Evolutionary conservation across 1,140 invertebrate species (phyloP), one percentile per base, ranked within the genome.

Genomic region (Drosophila carrolli): DNA sequence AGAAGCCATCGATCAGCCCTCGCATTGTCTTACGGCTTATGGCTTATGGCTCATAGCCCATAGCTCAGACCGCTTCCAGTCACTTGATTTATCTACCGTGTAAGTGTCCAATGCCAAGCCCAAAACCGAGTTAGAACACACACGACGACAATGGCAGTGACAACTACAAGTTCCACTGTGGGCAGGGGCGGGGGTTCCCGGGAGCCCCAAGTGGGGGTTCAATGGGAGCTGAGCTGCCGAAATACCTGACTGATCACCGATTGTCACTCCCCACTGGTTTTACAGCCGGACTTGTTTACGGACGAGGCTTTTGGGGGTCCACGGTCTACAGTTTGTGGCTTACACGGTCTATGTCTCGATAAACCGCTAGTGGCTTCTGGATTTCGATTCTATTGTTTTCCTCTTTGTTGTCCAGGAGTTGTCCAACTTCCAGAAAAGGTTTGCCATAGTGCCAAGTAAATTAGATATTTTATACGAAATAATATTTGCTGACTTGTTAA

Each of bases 201-300:
- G 27, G 47, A 4, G 23, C 43, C 14, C 3, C 1, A 5, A 16
- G 10, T 4, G 3, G 23, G 46, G 23, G 11, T 13, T 29, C 13
- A 14, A n/a, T 6, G 13, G 14, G n/a, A 71, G 63, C 75, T 78
- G 81, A 71, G 63, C 75, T 78, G 81, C 68, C 66, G 78, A 78
- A 81, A 85, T 82, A 59, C 70, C 74, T 83, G 83, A 86, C 83
- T 79, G 83, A 86, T 86, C 82, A 86, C 82, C 65, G 65, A 70
- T 68, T 68, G 65, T 67, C 62, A 43, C 38, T 38, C 48, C 13
- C 27, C 48, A 68, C 41, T 70, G 70, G 67, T 70, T 70, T 70
- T 70, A 65, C 60, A 65, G 16, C 40, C 27, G 37, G 37, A 43
- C 44, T 32, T 66, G 66, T 71, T 71, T 56, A 71, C 23, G 23